Percentiles rank a stretch among this genome's conserved stretches.
Evolutionary conservation across 2,888 invertebrate species (phyloP).

Genomic region (Tubulanus polymorphus): DNA sequence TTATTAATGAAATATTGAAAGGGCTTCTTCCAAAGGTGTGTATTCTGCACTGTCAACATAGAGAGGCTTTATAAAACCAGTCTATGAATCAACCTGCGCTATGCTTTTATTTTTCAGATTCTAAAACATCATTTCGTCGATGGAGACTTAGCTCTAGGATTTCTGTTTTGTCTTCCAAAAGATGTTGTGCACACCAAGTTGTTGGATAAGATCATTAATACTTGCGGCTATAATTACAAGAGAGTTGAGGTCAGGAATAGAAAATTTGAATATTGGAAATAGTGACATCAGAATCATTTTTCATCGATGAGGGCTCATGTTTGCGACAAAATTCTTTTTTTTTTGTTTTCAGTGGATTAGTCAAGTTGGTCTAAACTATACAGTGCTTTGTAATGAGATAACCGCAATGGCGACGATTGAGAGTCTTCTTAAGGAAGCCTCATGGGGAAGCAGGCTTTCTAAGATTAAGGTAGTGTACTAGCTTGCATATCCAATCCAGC

Average conservation of each 20-base stretch:
- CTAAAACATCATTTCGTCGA: constrained; percentile 31
- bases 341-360: constrained; percentile 26
- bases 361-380: constrained; percentile 31
- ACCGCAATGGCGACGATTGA: constrained; percentile 24
- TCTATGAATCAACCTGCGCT: too few species aligned
- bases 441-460: constrained; percentile 37
- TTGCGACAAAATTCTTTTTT: neutral
- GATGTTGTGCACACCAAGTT: constrained; percentile 24
- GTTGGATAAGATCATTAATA: constrained; percentile 26
- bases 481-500: too few species aligned
- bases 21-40: too few species aligned
- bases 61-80: too few species aligned
- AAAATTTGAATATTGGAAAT: neutral
- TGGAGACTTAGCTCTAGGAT: constrained; percentile 29
- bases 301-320: too few species aligned
- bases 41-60: too few species aligned
- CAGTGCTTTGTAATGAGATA: constrained; percentile 26
- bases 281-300: too few species aligned
- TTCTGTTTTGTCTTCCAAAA: constrained; percentile 22
- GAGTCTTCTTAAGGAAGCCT: constrained; percentile 27
- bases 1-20: too few species aligned
- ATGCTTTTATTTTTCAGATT: constrained; percentile 24
- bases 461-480: constrained; percentile 31
- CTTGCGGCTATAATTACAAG: constrained; percentile 33
- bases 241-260: constrained; percentile 28